phyloP scores from a whole-genome alignment of 2,888 invertebrate genomes.

The Polyommatus icarus region DNA sequence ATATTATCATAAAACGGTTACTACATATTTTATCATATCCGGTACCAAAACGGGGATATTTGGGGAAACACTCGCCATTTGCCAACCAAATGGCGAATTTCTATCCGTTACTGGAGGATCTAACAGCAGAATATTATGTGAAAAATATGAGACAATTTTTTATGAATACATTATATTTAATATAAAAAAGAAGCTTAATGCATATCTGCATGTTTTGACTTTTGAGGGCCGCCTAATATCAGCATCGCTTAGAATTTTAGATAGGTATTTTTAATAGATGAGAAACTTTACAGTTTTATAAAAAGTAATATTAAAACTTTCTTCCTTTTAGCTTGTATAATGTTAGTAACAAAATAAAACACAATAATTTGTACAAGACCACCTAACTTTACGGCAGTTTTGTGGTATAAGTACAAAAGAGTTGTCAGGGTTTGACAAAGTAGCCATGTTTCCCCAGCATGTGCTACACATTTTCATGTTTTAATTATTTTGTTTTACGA shows the following conservation, averaged over 20 bases:
- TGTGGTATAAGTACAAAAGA: slow-evolving; percentile 19
- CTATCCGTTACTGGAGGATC: neutral
- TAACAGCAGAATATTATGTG: neutral
- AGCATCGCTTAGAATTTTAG: too few species aligned
- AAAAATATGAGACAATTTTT: neutral
- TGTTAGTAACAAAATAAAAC: neutral
- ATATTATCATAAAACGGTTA: neutral
- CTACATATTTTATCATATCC: neutral
- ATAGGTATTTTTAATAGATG: too few species aligned
- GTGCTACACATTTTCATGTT: slow-evolving; percentile 37
- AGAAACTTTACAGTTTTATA: too few species aligned
- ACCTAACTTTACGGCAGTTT: neutral
- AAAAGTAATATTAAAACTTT: too few species aligned
- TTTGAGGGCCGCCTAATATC: too few species aligned
- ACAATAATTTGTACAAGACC: neutral
- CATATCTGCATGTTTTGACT: too few species aligned
- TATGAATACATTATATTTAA: neutral
- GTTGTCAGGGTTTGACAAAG: slow-evolving; percentile 28
- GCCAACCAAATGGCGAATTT: neutral
- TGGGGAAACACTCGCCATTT: slow-evolving; percentile 10
- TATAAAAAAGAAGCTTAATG: too few species aligned
- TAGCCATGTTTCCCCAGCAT: slow-evolving; percentile 34
- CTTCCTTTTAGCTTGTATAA: too few species aligned
- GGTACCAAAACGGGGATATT: neutral
- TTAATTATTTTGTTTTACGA: slow-evolving; percentile 67